Evolutionary conservation across 2,797 vertebrate genomes (phyloP), one percentile per base, ranked within the genome.

Genomic region (Megalops cyprinoides): DNA sequence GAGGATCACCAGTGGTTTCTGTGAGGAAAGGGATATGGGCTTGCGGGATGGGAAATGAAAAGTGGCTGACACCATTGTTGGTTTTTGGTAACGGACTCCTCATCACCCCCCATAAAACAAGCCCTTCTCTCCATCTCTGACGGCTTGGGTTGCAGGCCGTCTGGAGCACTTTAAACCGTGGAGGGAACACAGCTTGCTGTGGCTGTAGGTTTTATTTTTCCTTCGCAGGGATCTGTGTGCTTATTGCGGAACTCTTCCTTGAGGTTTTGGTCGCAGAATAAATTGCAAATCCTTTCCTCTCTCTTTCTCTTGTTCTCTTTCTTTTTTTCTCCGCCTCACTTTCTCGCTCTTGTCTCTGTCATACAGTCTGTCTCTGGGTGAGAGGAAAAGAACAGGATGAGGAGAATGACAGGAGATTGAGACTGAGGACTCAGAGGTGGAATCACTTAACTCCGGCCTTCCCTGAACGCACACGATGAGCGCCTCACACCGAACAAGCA

Each of bases 101-200:
- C 62, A 31, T 34, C 81, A 39, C 25, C 75, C 69, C 74, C 46
- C 48, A 74, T 82, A 74, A 37, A 74, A 78, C 65, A 78, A 78
- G 31, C 65, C 20, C 28, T n/a, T 78, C 51, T 58, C 65, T 53
- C 39, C 80, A 82, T 83, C 76, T 77, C 82, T 75, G 85, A 83
- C 81, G 82, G 48, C 82, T 53, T 69, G 77, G 81, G 78, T 76
- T 77, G 60, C 42, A 34, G 34, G 79, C 51, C 37, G 56, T 81
- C 51, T 81, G 79, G 76, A 53, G 58, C 39, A n/a, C 79, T 76
- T 87, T 51, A 80, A 74, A 77, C 20, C 67, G 39, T 71, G 67
- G 67, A 71, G 67, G 67, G 44, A 44, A 14, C 67, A 9, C 37
- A 71, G 67, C 39, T 42, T 71, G 67, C 39, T 23, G 9, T 23